Evolutionary conservation across 2,888 invertebrate species (phyloP), one percentile per base, ranked within the genome.

Genomic region (Melanostoma scalare): DNA sequence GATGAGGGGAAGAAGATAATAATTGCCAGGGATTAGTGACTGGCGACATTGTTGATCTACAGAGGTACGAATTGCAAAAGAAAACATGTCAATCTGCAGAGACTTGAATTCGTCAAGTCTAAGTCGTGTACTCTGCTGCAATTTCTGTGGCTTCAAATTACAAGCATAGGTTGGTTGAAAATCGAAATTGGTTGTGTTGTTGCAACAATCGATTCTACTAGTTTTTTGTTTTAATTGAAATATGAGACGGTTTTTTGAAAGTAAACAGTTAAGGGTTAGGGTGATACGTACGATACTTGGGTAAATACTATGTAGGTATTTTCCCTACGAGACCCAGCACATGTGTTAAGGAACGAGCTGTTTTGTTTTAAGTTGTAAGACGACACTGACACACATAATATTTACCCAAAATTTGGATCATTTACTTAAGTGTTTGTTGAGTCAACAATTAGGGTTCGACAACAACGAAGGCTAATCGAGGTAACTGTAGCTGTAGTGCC

Each of bases 251-350:
- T 46, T 42, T 68, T 75, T 65, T 38, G 6, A 58, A 42, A 72
- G 72, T 77, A 82, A 82, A 82, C 81, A 77, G 40, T 63, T 72
- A 72, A 63, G 72, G 77, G 67, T 65, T 48, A 69, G 38, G 33
- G n/a, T n/a, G n/a, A n/a, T n/a, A n/a, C n/a, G n/a, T 55, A 35
- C 53, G 20, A 20, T 20, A 8, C 35, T 40, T 2, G 42, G 10
- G 44, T 10, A 44, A 10, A 8, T 61, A 38, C 36, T 56, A n/a
- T 10, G 48, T 33, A 10, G 46, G 50, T 35, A 38, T 56, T 61
- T 1, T 36, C 20, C 8, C 3, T 6, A 20, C 33, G 20, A 55
- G 56, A 53, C 20, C 44, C 72, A 78, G 72, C 60, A 72, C 40
- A 78, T 67, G 38, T 35, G 52, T 55, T 61, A n/a, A 52, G 10